A percentile compares a stretch with the other conserved stretches of the same genome.
These are phyloP conservation scores for Rana temporaria DNA, from an alignment of 2,113 vertebrate genomes.

Conservation along the genomic window DNA sequence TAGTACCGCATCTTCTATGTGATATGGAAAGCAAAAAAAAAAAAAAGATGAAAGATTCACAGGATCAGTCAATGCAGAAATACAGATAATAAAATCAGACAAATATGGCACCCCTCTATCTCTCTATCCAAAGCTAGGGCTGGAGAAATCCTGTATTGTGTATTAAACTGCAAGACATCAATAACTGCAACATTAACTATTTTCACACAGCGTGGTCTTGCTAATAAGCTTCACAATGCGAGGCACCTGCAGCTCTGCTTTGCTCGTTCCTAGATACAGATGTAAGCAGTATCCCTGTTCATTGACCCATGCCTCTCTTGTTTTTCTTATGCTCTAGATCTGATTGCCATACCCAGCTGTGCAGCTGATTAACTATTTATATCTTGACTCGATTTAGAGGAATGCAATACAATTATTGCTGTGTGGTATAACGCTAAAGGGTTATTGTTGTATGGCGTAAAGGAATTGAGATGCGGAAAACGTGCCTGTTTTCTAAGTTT, in stretches of 20 bases:
- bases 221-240: slow-evolving; percentile 20
- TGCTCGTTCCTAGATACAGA: slow-evolving; percentile 10
- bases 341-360: slow-evolving; percentile 16
- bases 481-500: neutral
- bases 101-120: neutral
- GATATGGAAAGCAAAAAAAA: slow-evolving; percentile 25
- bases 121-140: slow-evolving; percentile 5
- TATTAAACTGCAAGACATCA: slow-evolving; percentile 40
- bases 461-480: neutral
- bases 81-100: slow-evolving; percentile 1
- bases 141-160: slow-evolving; percentile 23
- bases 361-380: neutral
- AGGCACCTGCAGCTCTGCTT: slow-evolving; percentile 31
- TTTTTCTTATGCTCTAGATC: neutral
- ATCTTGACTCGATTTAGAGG: neutral
- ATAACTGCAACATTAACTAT: slow-evolving; percentile 25
- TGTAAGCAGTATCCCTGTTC: neutral
- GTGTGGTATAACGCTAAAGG: too few relatives aligned
- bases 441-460: neutral
- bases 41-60: slow-evolving; percentile 11
- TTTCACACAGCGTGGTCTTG: slow-evolving; percentile 27
- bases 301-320: slow-evolving; percentile 4
- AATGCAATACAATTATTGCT: neutral
- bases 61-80: slow-evolving; percentile 6
- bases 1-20: slow-evolving; percentile 22